Base-by-base conservation (phyloP, 2,888 invertebrate genomes). In the Odontocolon sp. region DNA sequence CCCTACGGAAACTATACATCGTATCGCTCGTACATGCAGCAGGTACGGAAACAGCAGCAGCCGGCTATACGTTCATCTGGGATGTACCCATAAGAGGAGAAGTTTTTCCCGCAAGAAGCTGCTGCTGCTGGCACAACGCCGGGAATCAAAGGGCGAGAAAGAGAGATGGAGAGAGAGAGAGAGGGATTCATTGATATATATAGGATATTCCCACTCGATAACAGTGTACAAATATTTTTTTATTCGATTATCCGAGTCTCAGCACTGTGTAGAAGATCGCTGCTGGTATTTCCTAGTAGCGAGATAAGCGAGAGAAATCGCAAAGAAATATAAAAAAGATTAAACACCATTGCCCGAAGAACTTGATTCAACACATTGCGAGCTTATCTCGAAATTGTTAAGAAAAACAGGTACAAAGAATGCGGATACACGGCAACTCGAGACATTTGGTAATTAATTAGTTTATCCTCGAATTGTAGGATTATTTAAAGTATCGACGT, bases 181-280 rank as follows among this genome's bases (percentile, higher is more conserved):
- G 28, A 33, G 54, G 64, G 64, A 71, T 71, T 47, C 71, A 47
- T 71, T 14, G 71, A 64, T 71, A 57, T 54, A 38, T 71, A 36
- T 42, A 16, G 64, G 64, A 71, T 71, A 71, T 71, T 71, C 64
- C 71, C 47, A 64, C 64, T 64, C 36, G 71, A 71, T 71, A 63
- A 71, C 63, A 56, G 56, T 11, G 45, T 26, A 64, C 26, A 26
- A 28, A 61, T 63, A 31, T 38, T 28, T 54, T 31, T 54, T 42
- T 11, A 47, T 47, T 47, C 47, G 28, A n/a, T 23, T 3, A 26
- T n/a, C 16, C 47, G 2, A 11, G 3, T 26, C 66, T 4, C 42
- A 28, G 21, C 42, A 42, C n/a, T n/a, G n/a, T n/a, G n/a, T 42
- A 1, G 26, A 11, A 16, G 38, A 59, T 45, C 21, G 11, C 42